phyloP scores from a whole-genome alignment of 2,888 invertebrate species.

The Beris chalybata region DNA sequence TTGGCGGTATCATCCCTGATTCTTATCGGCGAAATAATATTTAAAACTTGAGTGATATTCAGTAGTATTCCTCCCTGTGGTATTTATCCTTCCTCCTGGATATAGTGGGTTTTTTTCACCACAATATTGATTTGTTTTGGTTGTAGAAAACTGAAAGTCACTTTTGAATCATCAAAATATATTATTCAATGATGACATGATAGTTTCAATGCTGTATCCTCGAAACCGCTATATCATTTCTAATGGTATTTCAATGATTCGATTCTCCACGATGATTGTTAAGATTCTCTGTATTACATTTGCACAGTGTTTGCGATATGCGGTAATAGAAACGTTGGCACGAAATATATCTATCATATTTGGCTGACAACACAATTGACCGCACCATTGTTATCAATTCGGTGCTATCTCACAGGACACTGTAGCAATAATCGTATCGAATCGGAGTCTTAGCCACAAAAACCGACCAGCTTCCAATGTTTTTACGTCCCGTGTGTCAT shows the following conservation, averaged over 20 bases:
- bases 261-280: constrained; percentile 17
- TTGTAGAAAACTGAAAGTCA: constrained; percentile 39
- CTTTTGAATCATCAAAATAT: constrained; percentile 41
- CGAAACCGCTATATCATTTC: constrained; percentile 33
- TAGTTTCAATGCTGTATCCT: constrained; percentile 34
- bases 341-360: not conserved
- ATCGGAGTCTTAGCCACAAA: not conserved
- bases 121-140: constrained; percentile 36
- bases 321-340: constrained; percentile 3
- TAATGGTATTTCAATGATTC: constrained; percentile 35
- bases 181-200: constrained; percentile 41
- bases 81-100: not conserved
- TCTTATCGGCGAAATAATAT: constrained; percentile 7
- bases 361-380: not conserved
- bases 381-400: not conserved
- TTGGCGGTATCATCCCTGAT: constrained; percentile 4
- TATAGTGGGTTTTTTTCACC: not conserved
- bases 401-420: not conserved
- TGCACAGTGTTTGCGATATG: constrained; percentile 12
- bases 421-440: not conserved
- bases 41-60: not conserved
- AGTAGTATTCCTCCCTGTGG: not conserved
- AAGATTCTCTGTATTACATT: constrained; percentile 21
- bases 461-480: no score
- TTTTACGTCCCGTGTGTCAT: not conserved